A percentile compares a stretch with the other conserved stretches of the same genome.
Conservation (phyloP, 1,140 invertebrate genomes). For the Achatina immaculata region DNA sequence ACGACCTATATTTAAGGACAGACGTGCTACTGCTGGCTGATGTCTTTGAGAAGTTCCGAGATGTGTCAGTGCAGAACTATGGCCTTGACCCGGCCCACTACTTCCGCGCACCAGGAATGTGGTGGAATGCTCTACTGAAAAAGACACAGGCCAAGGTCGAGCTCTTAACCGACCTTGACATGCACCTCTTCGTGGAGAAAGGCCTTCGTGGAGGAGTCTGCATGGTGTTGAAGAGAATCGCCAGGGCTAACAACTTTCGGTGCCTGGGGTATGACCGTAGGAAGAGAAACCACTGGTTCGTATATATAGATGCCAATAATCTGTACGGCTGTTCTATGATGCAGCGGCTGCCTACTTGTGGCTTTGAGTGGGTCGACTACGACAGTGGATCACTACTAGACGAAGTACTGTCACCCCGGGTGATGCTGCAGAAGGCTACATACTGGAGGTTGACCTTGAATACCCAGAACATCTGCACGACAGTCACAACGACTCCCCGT, state of each 20-base stretch:
- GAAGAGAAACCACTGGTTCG: background rate
- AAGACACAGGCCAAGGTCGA: background rate
- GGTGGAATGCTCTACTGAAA: background rate
- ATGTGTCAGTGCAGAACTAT: no score
- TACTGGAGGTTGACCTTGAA: background rate
- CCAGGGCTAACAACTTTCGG: background rate
- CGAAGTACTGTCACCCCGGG: background rate
- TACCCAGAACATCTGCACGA: background rate
- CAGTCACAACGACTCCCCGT: slow-evolving; percentile 6
- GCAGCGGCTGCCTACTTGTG: background rate
- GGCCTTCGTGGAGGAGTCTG: background rate
- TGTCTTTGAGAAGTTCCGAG: no score
- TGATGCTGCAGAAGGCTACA: background rate
- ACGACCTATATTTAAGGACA: background rate
- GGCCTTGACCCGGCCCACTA: background rate
- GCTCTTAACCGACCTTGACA: background rate
- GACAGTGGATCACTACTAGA: background rate
- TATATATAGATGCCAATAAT: no score
- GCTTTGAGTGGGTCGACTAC: background rate
- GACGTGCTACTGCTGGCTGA: no score
- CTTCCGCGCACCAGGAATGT: background rate
- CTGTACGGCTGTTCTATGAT: background rate
- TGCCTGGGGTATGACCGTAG: background rate
- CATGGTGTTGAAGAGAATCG: background rate
- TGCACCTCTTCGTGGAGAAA: no score